Evolutionary conservation across 2,888 invertebrate genomes (phyloP).

Genomic region (Stenchaetothrips biformis): DNA sequence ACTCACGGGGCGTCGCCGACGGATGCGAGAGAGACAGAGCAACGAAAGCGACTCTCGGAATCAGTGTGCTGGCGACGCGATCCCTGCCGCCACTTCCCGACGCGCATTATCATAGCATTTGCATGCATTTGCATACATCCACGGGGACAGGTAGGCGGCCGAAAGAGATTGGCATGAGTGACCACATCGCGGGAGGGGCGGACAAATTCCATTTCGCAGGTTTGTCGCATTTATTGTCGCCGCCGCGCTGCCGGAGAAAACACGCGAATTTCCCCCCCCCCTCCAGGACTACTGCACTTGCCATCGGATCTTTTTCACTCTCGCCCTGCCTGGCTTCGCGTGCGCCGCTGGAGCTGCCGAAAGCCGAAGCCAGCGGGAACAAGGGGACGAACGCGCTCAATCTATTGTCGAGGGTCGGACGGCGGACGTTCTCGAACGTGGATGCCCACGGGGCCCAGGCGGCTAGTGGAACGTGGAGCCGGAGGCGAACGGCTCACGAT

Average conservation of each 20-base stretch:
- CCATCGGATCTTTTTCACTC: not conserved
- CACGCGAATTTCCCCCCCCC: conserved; percentile 32
- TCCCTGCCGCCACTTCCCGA: not conserved
- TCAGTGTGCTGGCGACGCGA: not conserved
- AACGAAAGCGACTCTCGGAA: no score
- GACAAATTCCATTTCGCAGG: conserved; percentile 25
- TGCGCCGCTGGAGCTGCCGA: not conserved
- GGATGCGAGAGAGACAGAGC: no score
- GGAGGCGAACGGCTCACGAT: no score
- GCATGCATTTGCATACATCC: conserved; percentile 15
- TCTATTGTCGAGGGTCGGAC: no score
- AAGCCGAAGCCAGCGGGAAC: no score
- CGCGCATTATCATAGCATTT: not conserved
- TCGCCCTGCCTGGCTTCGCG: not conserved
- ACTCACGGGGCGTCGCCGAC: no score
- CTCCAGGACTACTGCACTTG: conserved; percentile 27
- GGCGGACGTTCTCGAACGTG: no score
- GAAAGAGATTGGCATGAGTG: conserved; percentile 24
- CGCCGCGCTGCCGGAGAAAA: not conserved
- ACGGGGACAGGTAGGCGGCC: conserved; percentile 5
- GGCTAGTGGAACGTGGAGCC: no score
- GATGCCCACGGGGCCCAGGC: no score
- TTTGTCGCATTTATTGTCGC: conserved; percentile 34
- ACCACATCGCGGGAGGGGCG: conserved; percentile 32
- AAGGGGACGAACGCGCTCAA: not conserved